Evolutionary conservation across 2,888 invertebrate genomes (phyloP), one percentile per base, ranked within the genome.

Genomic region (Dysmachus trigonus): DNA sequence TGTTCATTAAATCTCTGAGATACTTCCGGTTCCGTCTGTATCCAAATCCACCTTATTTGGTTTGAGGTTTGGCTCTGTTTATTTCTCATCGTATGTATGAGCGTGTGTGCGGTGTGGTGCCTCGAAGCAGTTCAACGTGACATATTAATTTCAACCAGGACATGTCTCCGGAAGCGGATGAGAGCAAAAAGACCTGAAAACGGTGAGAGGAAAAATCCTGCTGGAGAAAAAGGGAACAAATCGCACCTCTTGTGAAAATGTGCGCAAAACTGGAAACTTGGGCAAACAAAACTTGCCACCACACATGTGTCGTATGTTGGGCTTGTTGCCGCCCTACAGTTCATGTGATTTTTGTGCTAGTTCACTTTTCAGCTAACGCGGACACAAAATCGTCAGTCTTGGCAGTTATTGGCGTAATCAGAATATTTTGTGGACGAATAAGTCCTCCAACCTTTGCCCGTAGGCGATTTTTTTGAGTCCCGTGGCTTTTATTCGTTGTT

Each of bases 101-200:
- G n/a, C n/a, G n/a, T n/a, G n/a, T n/a, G n/a, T n/a, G n/a, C n/a
- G n/a, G n/a, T n/a, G n/a, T n/a, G 77, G 79, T 51, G 79, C 79
- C 79, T 51, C 30, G 30, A 30, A 79, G 79, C 79, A 79, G 31
- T 79, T 33, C 53, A 51, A 79, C 51, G 79, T 51, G 30, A 79
- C 79, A 79, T 79, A 79, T 79, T 79, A 79, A 79, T 79, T 79
- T 79, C 79, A 79, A 51, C 79, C 51, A 79, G 31, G 51, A 79
- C 79, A 79, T 79, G 79, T 79, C 79, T 51, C 79, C 79, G 79
- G 79, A 79, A 79, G 41, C 53, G 79, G 79, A 79, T 51, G 79
- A 30, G n/a, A n/a, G 31, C 30, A 79, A 51, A 79, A 79, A 79
- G n/a, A 51, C 15, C 51, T 47, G 31, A 79, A 79, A 79, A 79